These are phyloP conservation scores for Agrochola circellaris DNA, from an alignment of 2,888 invertebrate genomes.

Conservation along the genomic window DNA sequence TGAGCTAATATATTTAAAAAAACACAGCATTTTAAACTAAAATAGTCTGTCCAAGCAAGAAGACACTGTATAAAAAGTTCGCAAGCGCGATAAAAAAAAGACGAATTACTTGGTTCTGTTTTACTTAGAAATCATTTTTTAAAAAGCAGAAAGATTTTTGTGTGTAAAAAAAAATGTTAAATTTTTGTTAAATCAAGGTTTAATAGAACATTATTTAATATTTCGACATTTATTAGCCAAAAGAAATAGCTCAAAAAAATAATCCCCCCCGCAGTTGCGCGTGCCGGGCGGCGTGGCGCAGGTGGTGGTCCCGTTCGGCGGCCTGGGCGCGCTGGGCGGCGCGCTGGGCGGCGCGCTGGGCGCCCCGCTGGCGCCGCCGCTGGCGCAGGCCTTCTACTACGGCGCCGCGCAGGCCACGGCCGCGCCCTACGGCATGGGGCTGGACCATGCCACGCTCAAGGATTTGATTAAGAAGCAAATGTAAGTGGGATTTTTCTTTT, in stretches of 20 bases:
- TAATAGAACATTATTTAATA: no score
- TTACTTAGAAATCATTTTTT: neutral
- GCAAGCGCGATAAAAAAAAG: neutral
- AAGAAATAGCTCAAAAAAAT: neutral
- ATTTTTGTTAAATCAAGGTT: no score
- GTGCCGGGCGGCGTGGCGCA: constrained; percentile 80
- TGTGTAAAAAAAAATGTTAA: neutral
- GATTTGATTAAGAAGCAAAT: constrained; percentile 97
- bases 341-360: constrained; percentile 73
- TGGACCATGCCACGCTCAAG: constrained; percentile 93
- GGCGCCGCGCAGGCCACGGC: constrained; percentile 89
- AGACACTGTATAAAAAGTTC: no score
- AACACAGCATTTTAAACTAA: no score
- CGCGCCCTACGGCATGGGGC: constrained; percentile 88
- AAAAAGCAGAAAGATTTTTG: neutral
- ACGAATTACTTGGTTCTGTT: neutral
- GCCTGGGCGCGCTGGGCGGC: constrained; percentile 69
- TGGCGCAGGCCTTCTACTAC: constrained; percentile 91
- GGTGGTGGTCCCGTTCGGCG: constrained; percentile 85
- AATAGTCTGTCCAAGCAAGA: no score
- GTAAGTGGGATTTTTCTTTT: constrained; percentile 92
- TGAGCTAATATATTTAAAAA: no score
- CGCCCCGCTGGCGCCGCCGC: constrained; percentile 76
- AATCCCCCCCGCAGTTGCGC: constrained; percentile 76
- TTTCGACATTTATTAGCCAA: neutral